Evolutionary conservation across 2,888 invertebrate genomes (phyloP), one percentile per base, ranked within the genome.

Genomic region (Alcis repandata): DNA sequence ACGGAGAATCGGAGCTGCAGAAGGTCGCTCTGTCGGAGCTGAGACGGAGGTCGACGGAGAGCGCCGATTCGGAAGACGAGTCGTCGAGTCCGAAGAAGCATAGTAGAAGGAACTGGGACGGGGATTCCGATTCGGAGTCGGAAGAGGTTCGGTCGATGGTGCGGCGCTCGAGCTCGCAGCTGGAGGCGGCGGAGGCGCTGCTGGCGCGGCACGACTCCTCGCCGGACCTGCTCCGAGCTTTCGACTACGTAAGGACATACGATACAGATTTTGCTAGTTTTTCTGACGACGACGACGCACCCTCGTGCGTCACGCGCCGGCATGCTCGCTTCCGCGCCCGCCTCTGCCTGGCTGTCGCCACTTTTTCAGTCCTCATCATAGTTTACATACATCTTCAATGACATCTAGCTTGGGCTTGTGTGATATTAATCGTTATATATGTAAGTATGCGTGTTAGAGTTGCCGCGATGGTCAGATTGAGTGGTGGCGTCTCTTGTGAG

Each of bases 91-190:
- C 91, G 9, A 89, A 88, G 76, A 89, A 90, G 76, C 87, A 87
- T 62, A 83, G 87, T 45, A 75, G 90, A 0, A 76, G 88, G 63
- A 84, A 83, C 63, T 87, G 88, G 83, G 86, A 83, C 43, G 80
- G 82, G 60, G 94, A 94, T 75, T 95, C 96, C 53, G 96, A 96
- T 78, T 96, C 96, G 60, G 96, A 96, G 78, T 85, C 94, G 38
- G 96, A 96, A 72, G 95, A 95, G 70, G 90, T 95, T 40, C 94
- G 95, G 53, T 93, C 95, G 75, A 87, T 96, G 38, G 87, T 96
- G 56, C 94, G 95, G 51, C 94, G 95, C 64, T 96, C 96, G 22
- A 92, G 94, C 72, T 89, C 94, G 65, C 95, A 96, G 82, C 87
- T 96, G 71, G 91, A 93, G 59, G 93, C 94, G 60, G 94, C 95